phyloP scores from a whole-genome alignment of 37 sponge, comb jelly and placozoan species.

The Tethya wilhelma region DNA sequence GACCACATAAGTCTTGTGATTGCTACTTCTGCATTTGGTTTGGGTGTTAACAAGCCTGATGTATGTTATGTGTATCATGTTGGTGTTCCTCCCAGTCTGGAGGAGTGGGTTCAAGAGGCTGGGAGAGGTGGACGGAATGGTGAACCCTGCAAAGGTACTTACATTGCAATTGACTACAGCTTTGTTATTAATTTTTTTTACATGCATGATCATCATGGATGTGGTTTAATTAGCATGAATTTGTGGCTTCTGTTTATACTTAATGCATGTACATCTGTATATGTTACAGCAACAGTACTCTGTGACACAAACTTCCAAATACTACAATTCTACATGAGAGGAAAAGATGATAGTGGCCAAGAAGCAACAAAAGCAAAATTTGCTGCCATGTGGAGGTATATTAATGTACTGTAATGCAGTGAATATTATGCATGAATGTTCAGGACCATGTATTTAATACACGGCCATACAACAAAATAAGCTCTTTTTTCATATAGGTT shows the following conservation, averaged over 20 bases:
- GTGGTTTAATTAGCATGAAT: too few relatives aligned
- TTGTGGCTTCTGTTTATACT: too few relatives aligned
- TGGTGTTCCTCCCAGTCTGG: background rate
- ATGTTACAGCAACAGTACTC: background rate
- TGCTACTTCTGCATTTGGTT: constrained; percentile 6
- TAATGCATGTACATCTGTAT: too few relatives aligned
- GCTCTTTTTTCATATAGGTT: background rate
- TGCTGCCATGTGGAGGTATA: background rate
- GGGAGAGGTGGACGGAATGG: constrained; percentile 18
- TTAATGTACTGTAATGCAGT: background rate
- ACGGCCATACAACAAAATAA: background rate
- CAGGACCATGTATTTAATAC: too few relatives aligned
- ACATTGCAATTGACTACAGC: background rate
- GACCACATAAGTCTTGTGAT: background rate
- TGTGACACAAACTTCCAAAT: background rate
- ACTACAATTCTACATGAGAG: constrained; percentile 6
- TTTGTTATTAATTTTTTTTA: background rate
- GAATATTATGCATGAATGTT: background rate
- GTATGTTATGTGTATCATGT: constrained; percentile 7
- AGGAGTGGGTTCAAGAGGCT: constrained; percentile 1
- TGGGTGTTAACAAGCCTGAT: constrained; percentile 8
- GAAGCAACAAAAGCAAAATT: background rate
- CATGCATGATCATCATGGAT: too few relatives aligned
- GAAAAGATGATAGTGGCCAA: constrained; percentile 3
- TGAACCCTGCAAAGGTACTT: background rate